Evolutionary conservation across 2,113 vertebrate species (phyloP).

Genomic region (Zosterops lateralis): DNA sequence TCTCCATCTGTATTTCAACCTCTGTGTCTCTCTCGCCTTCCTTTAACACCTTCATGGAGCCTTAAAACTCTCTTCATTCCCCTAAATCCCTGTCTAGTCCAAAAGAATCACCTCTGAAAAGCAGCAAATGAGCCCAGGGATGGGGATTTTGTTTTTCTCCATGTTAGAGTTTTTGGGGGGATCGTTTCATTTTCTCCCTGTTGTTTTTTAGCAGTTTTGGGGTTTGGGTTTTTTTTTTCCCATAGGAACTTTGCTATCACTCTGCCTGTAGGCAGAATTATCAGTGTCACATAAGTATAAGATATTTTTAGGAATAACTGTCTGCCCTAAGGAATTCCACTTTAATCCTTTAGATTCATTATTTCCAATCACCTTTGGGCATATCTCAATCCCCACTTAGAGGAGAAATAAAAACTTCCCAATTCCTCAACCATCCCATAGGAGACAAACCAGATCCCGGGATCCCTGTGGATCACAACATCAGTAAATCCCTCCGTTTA

Average conservation of each 20-base stretch:
- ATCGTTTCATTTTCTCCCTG: not conserved
- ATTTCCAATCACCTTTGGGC: not conserved
- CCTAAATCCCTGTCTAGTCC: not conserved
- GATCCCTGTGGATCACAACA: not conserved
- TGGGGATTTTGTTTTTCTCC: not conserved
- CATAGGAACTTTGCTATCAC: not conserved
- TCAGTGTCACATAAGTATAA: not conserved
- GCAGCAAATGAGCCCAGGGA: not conserved
- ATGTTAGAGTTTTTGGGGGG: rapidly evolving
- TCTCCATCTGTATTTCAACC: not conserved
- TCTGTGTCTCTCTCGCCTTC: not conserved
- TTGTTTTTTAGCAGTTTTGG: rapidly evolving
- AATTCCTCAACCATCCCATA: not conserved
- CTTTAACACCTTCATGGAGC: not conserved
- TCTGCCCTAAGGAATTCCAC: not conserved
- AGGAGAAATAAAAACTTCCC: not conserved
- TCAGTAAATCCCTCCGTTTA: not conserved
- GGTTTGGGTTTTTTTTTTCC: not conserved
- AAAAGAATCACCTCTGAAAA: not conserved
- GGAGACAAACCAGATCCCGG: not conserved
- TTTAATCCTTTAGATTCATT: not conserved
- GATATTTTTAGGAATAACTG: not conserved
- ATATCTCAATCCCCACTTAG: not conserved
- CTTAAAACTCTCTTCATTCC: not conserved
- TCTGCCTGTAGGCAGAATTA: not conserved